phyloP scores from a whole-genome alignment of 1,140 invertebrate species.

The Drosophila lowei region DNA sequence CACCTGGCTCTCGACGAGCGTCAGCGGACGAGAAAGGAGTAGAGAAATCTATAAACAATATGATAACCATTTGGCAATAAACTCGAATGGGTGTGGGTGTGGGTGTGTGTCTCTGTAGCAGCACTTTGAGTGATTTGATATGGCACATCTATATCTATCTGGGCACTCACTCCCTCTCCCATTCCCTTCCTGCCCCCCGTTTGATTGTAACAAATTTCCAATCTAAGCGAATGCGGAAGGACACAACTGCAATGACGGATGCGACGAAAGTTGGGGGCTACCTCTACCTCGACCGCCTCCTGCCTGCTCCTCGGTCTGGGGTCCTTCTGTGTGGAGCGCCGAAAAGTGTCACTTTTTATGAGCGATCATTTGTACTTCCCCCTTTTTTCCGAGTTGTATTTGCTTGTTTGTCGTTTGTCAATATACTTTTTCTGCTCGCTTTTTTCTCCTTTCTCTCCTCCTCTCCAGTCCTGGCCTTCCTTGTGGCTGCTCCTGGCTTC shows the following conservation, averaged over 20 bases:
- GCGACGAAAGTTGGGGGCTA: slow-evolving; percentile 50
- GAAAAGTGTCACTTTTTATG: slow-evolving; percentile 79
- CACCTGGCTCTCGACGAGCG: slow-evolving; percentile 41
- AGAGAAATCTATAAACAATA: slow-evolving; percentile 76
- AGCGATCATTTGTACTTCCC: slow-evolving; percentile 74
- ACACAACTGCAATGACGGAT: slow-evolving; percentile 66
- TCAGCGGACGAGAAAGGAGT: slow-evolving; percentile 9
- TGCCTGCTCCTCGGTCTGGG: neutral
- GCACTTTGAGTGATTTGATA: slow-evolving; percentile 79
- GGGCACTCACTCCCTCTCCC: neutral
- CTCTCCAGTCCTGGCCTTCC: slow-evolving; percentile 11
- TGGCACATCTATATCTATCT: slow-evolving; percentile 53
- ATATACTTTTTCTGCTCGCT: slow-evolving; percentile 38
- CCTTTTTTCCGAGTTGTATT: slow-evolving; percentile 52
- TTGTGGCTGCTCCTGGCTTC: slow-evolving; percentile 12
- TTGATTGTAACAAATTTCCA: slow-evolving; percentile 78
- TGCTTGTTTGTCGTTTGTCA: slow-evolving; percentile 58
- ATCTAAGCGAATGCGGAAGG: slow-evolving; percentile 52
- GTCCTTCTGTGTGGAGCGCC: slow-evolving; percentile 21
- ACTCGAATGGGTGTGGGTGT: slow-evolving; percentile 54
- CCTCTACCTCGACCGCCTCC: slow-evolving; percentile 3
- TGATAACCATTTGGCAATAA: slow-evolving; percentile 80
- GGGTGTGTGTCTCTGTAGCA: slow-evolving; percentile 52
- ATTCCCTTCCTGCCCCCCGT: neutral
- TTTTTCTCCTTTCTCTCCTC: slow-evolving; percentile 9